Evolutionary conservation across 2,113 vertebrate genomes (phyloP).

Genomic region (Tetrax tetrax): DNA sequence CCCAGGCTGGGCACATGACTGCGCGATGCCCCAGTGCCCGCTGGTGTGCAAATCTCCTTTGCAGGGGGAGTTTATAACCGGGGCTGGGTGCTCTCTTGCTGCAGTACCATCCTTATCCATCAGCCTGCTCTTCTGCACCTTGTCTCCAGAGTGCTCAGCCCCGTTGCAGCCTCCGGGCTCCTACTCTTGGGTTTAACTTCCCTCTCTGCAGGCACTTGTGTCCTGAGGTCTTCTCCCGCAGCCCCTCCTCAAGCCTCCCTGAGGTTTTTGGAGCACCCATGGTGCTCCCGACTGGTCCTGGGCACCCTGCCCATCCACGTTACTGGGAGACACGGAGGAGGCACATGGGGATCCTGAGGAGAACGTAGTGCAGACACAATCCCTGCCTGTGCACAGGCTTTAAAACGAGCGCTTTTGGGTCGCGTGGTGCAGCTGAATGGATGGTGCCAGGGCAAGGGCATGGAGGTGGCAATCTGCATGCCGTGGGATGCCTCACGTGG

Average conservation of each 20-base stretch:
- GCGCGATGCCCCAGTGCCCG: rapidly evolving
- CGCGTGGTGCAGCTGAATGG: rapidly evolving
- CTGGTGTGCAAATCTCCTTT: not conserved
- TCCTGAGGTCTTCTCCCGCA: not conserved
- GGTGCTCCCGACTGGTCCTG: not conserved
- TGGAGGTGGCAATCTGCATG: rapidly evolving
- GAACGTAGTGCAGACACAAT: rapidly evolving
- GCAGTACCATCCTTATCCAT: not conserved
- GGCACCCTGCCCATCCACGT: not conserved
- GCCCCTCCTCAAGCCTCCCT: not conserved
- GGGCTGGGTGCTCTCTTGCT: not conserved
- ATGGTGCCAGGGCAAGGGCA: not conserved
- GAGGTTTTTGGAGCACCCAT: not conserved
- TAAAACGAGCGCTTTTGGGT: not conserved
- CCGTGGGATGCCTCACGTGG: rapidly evolving
- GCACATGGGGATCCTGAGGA: rapidly evolving
- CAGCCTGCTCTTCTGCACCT: not conserved
- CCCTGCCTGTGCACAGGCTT: not conserved
- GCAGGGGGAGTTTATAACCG: not conserved
- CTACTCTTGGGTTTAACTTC: not conserved
- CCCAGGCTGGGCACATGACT: rapidly evolving
- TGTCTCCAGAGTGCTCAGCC: not conserved
- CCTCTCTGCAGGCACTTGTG: rapidly evolving
- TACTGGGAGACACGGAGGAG: not conserved
- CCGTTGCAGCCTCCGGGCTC: not conserved